These are phyloP conservation scores for Mirza zaza DNA, from an alignment of 2,113 vertebrate species.

Conservation along the genomic window DNA sequence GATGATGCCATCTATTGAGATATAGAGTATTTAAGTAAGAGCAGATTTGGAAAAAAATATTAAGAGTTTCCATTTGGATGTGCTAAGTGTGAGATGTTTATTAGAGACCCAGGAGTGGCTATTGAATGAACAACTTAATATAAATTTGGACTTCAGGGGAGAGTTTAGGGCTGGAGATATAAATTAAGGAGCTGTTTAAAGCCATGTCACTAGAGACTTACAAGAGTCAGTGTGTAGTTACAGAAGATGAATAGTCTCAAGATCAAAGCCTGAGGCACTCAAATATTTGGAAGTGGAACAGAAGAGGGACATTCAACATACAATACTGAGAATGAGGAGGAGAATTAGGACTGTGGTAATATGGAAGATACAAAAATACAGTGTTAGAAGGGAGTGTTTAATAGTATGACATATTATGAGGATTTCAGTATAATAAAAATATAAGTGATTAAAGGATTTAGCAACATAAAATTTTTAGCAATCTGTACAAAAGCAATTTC, in stretches of 20 bases:
- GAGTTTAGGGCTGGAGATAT: background rate
- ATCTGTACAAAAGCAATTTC: background rate
- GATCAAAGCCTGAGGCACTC: background rate
- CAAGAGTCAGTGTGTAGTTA: background rate
- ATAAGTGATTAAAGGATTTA: background rate
- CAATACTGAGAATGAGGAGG: background rate
- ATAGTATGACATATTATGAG: background rate
- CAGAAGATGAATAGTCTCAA: background rate
- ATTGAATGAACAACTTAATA: background rate
- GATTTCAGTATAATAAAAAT: background rate
- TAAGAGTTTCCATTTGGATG: background rate
- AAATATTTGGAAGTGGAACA: background rate
- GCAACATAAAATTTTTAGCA: background rate
- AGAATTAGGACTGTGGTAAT: background rate
- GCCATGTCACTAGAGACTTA: background rate
- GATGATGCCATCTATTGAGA: background rate
- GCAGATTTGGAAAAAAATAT: background rate
- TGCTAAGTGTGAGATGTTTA: background rate
- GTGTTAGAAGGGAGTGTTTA: background rate
- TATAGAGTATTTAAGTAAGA: background rate
- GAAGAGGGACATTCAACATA: background rate
- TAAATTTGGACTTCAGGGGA: background rate
- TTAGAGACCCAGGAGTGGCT: background rate
- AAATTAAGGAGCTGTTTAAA: background rate
- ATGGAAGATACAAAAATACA: background rate